These are phyloP conservation scores for Verasper variegatus DNA, from an alignment of 2,113 vertebrate species.

Conservation along the genomic window DNA sequence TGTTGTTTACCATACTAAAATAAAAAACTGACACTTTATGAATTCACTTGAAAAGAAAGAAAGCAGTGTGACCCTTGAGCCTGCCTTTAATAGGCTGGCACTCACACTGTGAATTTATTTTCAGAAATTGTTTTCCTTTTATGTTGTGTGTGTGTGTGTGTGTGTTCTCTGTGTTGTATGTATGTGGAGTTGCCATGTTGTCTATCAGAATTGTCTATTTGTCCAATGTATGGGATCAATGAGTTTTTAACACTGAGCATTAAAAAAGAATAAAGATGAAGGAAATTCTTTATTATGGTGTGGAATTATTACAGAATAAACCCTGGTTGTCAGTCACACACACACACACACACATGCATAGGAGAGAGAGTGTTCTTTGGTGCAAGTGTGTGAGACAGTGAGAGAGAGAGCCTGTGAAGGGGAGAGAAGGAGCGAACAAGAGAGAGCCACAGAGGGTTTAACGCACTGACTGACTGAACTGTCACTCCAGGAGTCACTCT, in stretches of 20 bases:
- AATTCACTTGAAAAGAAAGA: conserved; percentile 20
- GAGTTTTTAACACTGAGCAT: conserved; percentile 2
- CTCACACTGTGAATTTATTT: conserved; percentile 42
- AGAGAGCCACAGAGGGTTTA: conserved; percentile 30
- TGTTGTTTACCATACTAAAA: conserved; percentile 30
- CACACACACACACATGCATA: not conserved
- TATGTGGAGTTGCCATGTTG: conserved; percentile 17
- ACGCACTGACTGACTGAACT: conserved; percentile 27
- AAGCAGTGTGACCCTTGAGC: conserved; percentile 1
- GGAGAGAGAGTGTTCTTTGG: not conserved
- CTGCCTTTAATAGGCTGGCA: conserved; percentile 16
- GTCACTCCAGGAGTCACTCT: conserved; percentile 52
- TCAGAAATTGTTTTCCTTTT: not conserved
- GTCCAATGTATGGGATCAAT: conserved; percentile 9
- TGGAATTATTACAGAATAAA: conserved; percentile 7
- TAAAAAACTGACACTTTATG: conserved; percentile 31
- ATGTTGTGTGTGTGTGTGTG: not conserved
- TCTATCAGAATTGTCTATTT: not conserved
- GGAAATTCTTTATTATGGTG: not conserved
- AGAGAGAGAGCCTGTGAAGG: not conserved
- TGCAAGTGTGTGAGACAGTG: conserved; percentile 9
- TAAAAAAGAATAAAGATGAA: conserved; percentile 16
- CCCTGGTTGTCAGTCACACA: too few relatives aligned
- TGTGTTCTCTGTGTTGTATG: conserved; percentile 11
- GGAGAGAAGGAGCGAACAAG: conserved; percentile 9